These are phyloP conservation scores for Chrysaora quinquecirrha DNA, from an alignment of 30 jellyfish, hydroid and myxozoan genomes.

Conservation along the genomic window DNA sequence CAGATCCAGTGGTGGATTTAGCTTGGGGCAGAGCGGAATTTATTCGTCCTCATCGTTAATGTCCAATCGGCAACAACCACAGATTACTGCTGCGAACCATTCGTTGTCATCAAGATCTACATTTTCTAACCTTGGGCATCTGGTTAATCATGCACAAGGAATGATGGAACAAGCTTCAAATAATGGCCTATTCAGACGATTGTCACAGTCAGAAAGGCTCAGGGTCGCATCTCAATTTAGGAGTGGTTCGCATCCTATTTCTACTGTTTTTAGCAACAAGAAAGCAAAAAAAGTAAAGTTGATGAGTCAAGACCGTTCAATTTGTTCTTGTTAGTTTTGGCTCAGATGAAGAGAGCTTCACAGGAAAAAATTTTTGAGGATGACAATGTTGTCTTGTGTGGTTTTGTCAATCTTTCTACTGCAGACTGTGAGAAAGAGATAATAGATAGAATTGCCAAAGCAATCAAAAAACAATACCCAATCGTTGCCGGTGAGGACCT, in stretches of 20 bases:
- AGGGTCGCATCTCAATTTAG: slow-evolving; percentile 15
- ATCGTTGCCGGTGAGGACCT: slow-evolving; percentile 11
- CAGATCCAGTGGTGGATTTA: slow-evolving; percentile 18
- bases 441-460: slow-evolving; percentile 9
- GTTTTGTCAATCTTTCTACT: slow-evolving; percentile 13
- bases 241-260: slow-evolving; percentile 6
- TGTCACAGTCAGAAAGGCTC: slow-evolving; percentile 23
- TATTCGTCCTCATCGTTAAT: slow-evolving; percentile 9
- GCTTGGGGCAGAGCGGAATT: slow-evolving; percentile 15
- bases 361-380: no score
- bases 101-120: slow-evolving; percentile 16
- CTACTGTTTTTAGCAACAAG: slow-evolving; percentile 11
- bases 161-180: slow-evolving; percentile 13
- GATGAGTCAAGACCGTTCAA: slow-evolving; percentile 11
- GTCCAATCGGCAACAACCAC: slow-evolving; percentile 19
- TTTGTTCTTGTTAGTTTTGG: slow-evolving; percentile 15
- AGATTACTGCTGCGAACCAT: slow-evolving; percentile 8
- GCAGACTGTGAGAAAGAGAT: slow-evolving; percentile 21
- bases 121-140: slow-evolving; percentile 10
- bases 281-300: slow-evolving; percentile 9
- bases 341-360: slow-evolving; percentile 23
- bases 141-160: slow-evolving; percentile 10
- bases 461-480: slow-evolving; percentile 14
- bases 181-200: slow-evolving; percentile 20
- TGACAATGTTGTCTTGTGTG: not conserved